Percentiles rank a stretch among this genome's conserved stretches.
phyloP scores from a whole-genome alignment of 2,113 vertebrate species.

The Furnarius figulus region DNA sequence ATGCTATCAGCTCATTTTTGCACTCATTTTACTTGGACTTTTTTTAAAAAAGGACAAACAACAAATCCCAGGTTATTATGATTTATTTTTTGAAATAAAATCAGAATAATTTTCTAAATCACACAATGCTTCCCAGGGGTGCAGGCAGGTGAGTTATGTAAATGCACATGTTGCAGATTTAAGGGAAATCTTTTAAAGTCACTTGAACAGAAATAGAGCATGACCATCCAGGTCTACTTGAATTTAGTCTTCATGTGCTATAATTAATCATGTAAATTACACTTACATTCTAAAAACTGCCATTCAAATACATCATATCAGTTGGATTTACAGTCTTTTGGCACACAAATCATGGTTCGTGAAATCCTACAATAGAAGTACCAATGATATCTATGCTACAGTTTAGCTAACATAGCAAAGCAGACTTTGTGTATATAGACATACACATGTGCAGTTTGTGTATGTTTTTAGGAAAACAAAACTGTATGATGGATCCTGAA shows the following conservation, averaged over 20 bases:
- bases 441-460: not conserved
- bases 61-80: not conserved
- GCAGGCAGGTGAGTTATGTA: not conserved
- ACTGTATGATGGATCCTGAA: not conserved
- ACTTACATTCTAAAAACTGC: not conserved
- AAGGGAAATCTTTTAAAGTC: not conserved
- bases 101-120: not conserved
- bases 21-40: not conserved
- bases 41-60: not conserved
- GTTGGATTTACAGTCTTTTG: not conserved
- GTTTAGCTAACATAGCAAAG: not conserved
- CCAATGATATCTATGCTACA: not conserved
- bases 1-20: not conserved
- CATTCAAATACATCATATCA: not conserved
- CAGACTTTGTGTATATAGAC: not conserved
- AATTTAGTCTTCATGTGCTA: not conserved
- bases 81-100: not conserved
- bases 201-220: not conserved
- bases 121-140: not conserved
- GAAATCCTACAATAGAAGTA: not conserved
- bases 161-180: not conserved
- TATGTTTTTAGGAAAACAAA: not conserved
- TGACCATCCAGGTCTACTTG: too few species aligned
- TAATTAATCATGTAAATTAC: not conserved
- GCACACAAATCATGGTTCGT: not conserved